Conservation (phyloP, 1,140 invertebrate genomes). For the Bombus soroeensis region DNA sequence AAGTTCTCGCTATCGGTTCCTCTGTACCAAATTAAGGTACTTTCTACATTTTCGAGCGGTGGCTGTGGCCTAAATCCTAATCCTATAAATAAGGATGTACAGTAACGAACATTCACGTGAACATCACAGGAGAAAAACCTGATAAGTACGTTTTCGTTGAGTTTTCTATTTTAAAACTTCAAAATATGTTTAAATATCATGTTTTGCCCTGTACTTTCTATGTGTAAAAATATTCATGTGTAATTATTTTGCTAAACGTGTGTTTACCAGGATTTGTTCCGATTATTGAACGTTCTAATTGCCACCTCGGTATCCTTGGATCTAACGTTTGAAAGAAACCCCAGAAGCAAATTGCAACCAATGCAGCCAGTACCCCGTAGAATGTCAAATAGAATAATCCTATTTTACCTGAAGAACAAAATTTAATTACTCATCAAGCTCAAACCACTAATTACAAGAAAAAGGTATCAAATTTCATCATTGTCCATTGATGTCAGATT, state of each 20-base stretch:
- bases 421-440: background rate
- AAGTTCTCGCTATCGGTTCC: slow-evolving; percentile 89
- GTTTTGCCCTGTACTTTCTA: background rate
- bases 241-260: background rate
- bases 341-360: slow-evolving; percentile 95
- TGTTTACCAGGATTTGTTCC: slow-evolving; percentile 93
- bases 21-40: slow-evolving; percentile 96
- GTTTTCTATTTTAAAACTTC: background rate
- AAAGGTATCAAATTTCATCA: too few relatives aligned
- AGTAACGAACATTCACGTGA: background rate
- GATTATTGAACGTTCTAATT: slow-evolving; percentile 91
- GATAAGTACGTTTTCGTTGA: background rate
- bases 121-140: background rate
- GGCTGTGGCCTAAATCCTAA: slow-evolving; percentile 96
- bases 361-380: slow-evolving; percentile 92
- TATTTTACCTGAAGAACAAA: slow-evolving; percentile 90
- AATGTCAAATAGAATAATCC: slow-evolving; percentile 95
- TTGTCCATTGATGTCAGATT: too few relatives aligned
- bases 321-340: slow-evolving; percentile 96
- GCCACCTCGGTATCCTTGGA: slow-evolving; percentile 92
- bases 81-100: slow-evolving; percentile 81
- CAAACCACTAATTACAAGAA: too few relatives aligned
- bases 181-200: background rate
- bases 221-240: background rate
- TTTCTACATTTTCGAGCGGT: slow-evolving; percentile 91